Evolutionary conservation across 2,797 vertebrate species (phyloP).

Genomic region (Picus viridis): DNA sequence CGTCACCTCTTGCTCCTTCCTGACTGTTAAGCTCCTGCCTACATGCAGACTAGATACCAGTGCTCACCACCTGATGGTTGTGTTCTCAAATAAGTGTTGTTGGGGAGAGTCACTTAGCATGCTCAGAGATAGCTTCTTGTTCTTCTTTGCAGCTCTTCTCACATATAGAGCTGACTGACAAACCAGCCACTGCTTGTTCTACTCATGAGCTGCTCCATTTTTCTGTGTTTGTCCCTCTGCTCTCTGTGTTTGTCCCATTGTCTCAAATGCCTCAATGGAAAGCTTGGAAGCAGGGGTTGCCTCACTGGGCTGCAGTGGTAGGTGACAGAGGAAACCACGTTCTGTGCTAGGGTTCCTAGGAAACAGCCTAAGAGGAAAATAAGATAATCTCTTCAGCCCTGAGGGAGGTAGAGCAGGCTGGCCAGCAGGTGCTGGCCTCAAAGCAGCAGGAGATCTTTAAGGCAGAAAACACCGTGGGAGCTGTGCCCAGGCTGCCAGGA

Average conservation of each 20-base stretch:
- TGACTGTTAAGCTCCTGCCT: not conserved
- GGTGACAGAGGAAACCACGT: not conserved
- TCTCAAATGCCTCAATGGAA: not conserved
- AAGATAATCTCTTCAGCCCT: not conserved
- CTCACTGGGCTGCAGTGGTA: not conserved
- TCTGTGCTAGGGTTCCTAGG: slow-evolving; percentile 20
- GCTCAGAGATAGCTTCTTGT: not conserved
- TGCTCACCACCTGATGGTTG: not conserved
- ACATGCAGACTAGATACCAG: not conserved
- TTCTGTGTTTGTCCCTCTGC: not conserved
- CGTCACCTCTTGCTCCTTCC: not conserved
- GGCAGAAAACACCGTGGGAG: not conserved
- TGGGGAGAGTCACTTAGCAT: not conserved
- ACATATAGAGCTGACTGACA: not conserved
- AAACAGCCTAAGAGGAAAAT: not conserved
- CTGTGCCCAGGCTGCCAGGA: not conserved
- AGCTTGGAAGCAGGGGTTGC: not conserved
- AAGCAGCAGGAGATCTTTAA: not conserved
- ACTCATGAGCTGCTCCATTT: not conserved
- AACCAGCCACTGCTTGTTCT: not conserved
- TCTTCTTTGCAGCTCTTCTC: not conserved
- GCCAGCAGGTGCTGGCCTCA: not conserved
- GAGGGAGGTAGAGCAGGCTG: not conserved
- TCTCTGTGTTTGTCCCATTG: not conserved
- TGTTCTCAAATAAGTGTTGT: not conserved